A percentile compares a stretch with the other conserved stretches of the same genome.
phyloP scores from a whole-genome alignment of 2,888 invertebrate genomes.

The Scaptomyza polygonia region DNA sequence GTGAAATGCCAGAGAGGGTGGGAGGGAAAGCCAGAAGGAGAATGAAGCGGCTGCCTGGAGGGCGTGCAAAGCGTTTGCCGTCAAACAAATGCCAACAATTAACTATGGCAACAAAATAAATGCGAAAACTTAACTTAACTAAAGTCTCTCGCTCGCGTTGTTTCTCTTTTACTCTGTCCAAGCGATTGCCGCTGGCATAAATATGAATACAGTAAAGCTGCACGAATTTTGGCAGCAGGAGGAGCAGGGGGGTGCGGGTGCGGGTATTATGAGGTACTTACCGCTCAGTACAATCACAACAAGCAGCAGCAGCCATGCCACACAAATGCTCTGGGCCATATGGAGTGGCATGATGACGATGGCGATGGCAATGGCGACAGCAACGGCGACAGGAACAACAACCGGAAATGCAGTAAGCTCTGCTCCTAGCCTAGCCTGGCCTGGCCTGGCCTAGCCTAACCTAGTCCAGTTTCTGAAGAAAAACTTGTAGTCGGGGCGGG shows the following conservation, averaged over 20 bases:
- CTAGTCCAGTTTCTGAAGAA: not conserved
- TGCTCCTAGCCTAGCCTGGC: slow-evolving; percentile 6
- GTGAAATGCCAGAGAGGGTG: no score
- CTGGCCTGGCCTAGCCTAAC: not conserved
- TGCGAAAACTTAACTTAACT: slow-evolving; percentile 54
- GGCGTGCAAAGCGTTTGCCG: slow-evolving; percentile 44
- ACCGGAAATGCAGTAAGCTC: slow-evolving; percentile 74
- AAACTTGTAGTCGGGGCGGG: not conserved
- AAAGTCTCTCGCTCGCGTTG: slow-evolving; percentile 17
- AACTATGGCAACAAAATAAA: slow-evolving; percentile 69
- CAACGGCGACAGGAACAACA: slow-evolving; percentile 65
- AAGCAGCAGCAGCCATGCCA: slow-evolving; percentile 72
- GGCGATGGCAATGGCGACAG: slow-evolving; percentile 18
- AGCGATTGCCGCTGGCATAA: slow-evolving; percentile 37
- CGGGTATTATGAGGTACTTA: slow-evolving; percentile 58
- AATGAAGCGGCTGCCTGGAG: slow-evolving; percentile 6
- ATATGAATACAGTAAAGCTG: slow-evolving; percentile 22
- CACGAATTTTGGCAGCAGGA: not conserved
- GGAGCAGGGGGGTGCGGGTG: no score
- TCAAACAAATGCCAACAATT: slow-evolving; percentile 76
- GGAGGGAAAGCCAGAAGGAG: not conserved
- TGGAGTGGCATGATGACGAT: slow-evolving; percentile 49
- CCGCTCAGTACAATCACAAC: slow-evolving; percentile 78
- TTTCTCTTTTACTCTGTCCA: slow-evolving; percentile 10
- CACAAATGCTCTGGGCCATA: slow-evolving; percentile 65